These are phyloP conservation scores for Nomada goodeniana DNA, from an alignment of 2,888 invertebrate species.

Conservation along the genomic window DNA sequence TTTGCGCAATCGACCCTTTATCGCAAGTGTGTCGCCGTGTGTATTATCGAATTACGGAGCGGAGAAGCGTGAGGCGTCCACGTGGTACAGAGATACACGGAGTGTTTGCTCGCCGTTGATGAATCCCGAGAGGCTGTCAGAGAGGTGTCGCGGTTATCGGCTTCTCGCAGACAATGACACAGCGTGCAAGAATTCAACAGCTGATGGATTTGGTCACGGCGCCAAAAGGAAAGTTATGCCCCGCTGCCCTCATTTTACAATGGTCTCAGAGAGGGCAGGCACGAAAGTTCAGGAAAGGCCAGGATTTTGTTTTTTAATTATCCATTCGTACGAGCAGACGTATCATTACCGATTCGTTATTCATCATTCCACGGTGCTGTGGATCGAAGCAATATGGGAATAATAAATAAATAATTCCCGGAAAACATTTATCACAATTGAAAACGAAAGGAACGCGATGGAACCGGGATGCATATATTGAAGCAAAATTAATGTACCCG, in stretches of 20 bases:
- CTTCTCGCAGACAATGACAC: not conserved
- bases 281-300: no score
- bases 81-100: slow-evolving; percentile 16
- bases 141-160: slow-evolving; percentile 31
- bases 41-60: slow-evolving; percentile 35
- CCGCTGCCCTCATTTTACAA: no score
- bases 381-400: no score
- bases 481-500: not conserved
- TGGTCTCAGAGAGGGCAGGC: no score
- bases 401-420: no score
- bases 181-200: not conserved
- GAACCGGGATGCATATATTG: not conserved
- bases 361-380: no score
- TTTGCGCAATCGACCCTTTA: slow-evolving; percentile 8
- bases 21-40: slow-evolving; percentile 31
- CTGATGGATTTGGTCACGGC: not conserved
- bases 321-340: no score
- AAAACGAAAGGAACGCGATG: no score
- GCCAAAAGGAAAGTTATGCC: not conserved
- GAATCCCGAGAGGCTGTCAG: slow-evolving; percentile 30
- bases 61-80: slow-evolving; percentile 27
- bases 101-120: slow-evolving; percentile 23
- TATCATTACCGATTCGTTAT: no score
- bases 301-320: no score
- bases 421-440: no score